Evolutionary conservation across 2,113 vertebrate genomes (phyloP), one percentile per base, ranked within the genome.

Genomic region (Eulacestoma nigropectus): DNA sequence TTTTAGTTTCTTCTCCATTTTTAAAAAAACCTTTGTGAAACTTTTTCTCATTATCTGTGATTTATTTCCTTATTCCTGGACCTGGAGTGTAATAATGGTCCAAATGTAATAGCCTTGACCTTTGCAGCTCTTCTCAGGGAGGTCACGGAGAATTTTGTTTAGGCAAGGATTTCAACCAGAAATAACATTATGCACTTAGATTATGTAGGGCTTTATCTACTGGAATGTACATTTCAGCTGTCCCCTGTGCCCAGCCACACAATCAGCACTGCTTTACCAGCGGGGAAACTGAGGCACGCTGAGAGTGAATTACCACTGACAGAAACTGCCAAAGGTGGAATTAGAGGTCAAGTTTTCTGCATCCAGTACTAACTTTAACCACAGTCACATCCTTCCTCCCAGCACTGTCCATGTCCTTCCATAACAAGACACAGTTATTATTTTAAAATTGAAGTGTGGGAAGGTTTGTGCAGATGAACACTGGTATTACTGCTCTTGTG

Each of bases 1-100:
- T 94, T 88, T 57, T 84, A 74, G 59, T 69, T 90, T 83, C 72
- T 89, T 81, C 21, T 73, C 30, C 9, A 8, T 67, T 80, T 86
- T 33, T 65, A 42, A 89, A 80, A 87, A 93, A 88, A 25, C 3
- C 79, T 67, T 42, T 30, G 22, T 63, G 82, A 94, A 96, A 96
- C 88, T 96, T 97, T 95, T 95, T 83, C 95, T 94, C 95, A 69
- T 97, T 96, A 95, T 90, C 82, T 52, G 13, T 93, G 93, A 96
- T 95, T 96, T 96, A 90, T 94, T 91, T 88, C 90, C 55, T 80
- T 93, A 83, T 80, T 90, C 63, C 87, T 80, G 52, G 56, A 67
- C 82, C 92, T 65, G 59, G 70, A 86, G 85, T 63, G 90, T 94
- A 96, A 97, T 97, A 93, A 96, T 93, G 72, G 75, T 64, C 82